phyloP scores from a whole-genome alignment of 2,797 vertebrate species.

The Atherinosoma microstoma region DNA sequence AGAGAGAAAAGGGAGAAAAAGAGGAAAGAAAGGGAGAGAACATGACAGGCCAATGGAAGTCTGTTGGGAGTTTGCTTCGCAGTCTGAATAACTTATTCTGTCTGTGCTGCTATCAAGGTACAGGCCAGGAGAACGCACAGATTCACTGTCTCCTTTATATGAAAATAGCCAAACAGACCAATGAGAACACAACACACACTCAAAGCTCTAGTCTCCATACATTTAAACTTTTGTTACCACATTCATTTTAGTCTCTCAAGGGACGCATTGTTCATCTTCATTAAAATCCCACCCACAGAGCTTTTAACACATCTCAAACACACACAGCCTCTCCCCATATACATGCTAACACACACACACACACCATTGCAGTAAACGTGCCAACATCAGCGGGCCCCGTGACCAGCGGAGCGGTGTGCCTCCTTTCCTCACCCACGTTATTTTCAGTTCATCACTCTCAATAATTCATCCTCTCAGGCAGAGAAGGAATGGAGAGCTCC shows the following conservation, averaged over 20 bases:
- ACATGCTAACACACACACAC: conserved; percentile 7
- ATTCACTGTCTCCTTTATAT: conserved; percentile 21
- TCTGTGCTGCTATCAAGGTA: conserved; percentile 53
- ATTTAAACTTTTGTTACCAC: conserved; percentile 19
- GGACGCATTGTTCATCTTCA: conserved; percentile 18
- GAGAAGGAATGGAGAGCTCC: conserved; percentile 59
- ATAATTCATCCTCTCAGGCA: conserved; percentile 81
- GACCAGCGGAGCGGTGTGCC: conserved; percentile 51
- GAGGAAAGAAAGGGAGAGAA: conserved; percentile 33
- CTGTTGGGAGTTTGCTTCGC: conserved; percentile 65
- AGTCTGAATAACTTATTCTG: conserved; percentile 70
- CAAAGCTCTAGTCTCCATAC: neutral
- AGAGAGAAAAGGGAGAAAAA: conserved; percentile 30
- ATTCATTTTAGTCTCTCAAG: conserved; percentile 15
- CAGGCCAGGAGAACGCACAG: conserved; percentile 40
- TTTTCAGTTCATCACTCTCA: conserved; percentile 84
- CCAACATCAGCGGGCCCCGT: conserved; percentile 46
- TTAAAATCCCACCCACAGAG: conserved; percentile 27
- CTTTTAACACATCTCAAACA: conserved; percentile 34
- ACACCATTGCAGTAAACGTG: conserved; percentile 54
- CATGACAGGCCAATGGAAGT: conserved; percentile 63
- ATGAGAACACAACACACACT: conserved; percentile 5
- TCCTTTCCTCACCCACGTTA: conserved; percentile 73
- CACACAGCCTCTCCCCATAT: conserved; percentile 1
- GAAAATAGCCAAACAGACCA: conserved; percentile 4